Conservation (phyloP, 2,113 vertebrate species). For the Heterochromis multidens region DNA sequence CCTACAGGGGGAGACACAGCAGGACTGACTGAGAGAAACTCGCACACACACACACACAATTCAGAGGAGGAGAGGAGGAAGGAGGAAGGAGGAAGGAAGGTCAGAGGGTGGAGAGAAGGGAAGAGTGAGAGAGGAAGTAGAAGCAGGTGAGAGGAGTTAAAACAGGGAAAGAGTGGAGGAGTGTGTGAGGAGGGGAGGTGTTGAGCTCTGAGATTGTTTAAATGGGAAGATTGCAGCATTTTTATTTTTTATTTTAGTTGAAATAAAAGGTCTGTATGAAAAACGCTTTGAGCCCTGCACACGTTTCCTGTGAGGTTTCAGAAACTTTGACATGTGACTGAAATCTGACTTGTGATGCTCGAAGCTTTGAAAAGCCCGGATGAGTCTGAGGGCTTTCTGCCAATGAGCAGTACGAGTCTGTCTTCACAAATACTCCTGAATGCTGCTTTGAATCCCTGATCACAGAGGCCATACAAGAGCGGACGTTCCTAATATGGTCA, state of each 20-base stretch:
- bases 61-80: background rate
- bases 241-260: background rate
- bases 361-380: background rate
- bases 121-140: background rate
- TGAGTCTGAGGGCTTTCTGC: background rate
- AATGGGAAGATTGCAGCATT: background rate
- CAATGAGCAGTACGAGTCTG: background rate
- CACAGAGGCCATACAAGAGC: background rate
- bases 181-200: background rate
- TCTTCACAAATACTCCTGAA: background rate
- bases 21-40: slow-evolving; percentile 59
- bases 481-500: too few relatives aligned
- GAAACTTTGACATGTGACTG: fast-evolving
- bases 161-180: background rate
- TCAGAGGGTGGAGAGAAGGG: background rate
- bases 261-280: too few relatives aligned
- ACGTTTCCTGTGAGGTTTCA: background rate
- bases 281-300: background rate
- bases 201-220: background rate
- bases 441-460: background rate
- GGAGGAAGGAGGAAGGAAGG: background rate
- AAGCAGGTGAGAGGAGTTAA: background rate
- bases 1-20: slow-evolving; percentile 81
- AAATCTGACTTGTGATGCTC: background rate
- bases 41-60: slow-evolving; percentile 8